Evolutionary conservation across 2,797 vertebrate genomes (phyloP).

Genomic region (Selene dorsalis): DNA sequence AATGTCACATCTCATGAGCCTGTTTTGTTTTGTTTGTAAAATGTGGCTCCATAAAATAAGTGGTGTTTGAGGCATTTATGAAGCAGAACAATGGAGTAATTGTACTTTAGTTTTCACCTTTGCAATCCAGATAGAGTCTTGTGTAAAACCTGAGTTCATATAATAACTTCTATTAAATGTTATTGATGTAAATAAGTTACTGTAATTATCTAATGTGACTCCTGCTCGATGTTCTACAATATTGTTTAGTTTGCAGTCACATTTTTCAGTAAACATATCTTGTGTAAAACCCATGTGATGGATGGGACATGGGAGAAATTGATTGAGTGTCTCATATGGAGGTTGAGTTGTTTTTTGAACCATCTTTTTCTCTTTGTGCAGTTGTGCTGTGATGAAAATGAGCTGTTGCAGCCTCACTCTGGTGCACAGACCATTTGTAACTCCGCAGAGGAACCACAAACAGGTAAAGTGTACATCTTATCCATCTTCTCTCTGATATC

Average conservation of each 20-base stretch:
- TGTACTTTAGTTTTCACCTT: too few species aligned
- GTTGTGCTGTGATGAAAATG: not conserved
- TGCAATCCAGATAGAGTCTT: too few species aligned
- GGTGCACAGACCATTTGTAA: slow-evolving; percentile 69
- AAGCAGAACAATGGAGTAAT: too few species aligned
- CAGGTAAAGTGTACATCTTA: slow-evolving; percentile 80
- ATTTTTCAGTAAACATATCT: not conserved
- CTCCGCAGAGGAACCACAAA: slow-evolving; percentile 78
- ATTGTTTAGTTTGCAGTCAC: not conserved
- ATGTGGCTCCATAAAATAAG: too few species aligned
- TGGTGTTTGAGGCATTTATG: too few species aligned
- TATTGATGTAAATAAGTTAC: too few species aligned
- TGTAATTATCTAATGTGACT: not conserved
- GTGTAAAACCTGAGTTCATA: too few species aligned
- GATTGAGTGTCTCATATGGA: slow-evolving; percentile 39
- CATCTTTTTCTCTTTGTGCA: slow-evolving; percentile 39
- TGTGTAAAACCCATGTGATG: slow-evolving; percentile 27
- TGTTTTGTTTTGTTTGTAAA: too few species aligned
- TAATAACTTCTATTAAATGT: too few species aligned
- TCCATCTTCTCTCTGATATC: slow-evolving; percentile 44
- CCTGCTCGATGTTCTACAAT: not conserved
- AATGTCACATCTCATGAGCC: too few species aligned
- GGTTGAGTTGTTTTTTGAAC: slow-evolving; percentile 32
- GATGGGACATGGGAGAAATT: slow-evolving; percentile 34
- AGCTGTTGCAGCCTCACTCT: slow-evolving; percentile 84